Evolutionary conservation across 1,140 invertebrate species (phyloP), one percentile per base, ranked within the genome.

Genomic region (Lepidotrigona ventralis): DNA sequence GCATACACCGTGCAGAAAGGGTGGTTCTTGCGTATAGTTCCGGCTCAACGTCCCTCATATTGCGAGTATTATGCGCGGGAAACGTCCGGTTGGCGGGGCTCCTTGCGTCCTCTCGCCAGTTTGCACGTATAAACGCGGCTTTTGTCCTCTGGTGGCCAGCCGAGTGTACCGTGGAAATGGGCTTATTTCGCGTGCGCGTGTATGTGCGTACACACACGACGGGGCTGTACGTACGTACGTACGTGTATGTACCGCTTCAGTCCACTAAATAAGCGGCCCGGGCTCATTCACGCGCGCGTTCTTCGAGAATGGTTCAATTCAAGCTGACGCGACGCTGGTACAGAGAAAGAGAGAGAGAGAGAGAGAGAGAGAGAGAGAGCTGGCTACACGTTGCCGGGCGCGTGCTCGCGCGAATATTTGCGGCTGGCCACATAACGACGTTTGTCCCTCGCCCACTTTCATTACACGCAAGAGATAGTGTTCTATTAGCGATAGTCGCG

Each of bases 151-250:
- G 60, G 56, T 71, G 74, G 84, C 79, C 73, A 75, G 80, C 68
- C 85, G 86, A 86, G 82, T 86, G 82, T 85, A 88, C 79, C 84
- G 72, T 83, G 72, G 84, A 88, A 87, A 88, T 85, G 77, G 77
- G 85, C 87, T 85, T 83, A 87, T 85, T 88, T 79, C 86, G 75
- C 60, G 29, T 63, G 19, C 78, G 70, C 85, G 84, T 81, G 85
- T 80, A 1, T 33, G 33, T 3, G 33, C 33, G 85, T 76, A 76
- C 71, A 83, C n/a, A 60, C 17, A 2, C 23, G 2, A 1, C 4
- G 39, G 6, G 39, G 39, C 8, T 46, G 6, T 46, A 46, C 39
- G 39, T 39, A 33, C 2, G 33, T 33, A 39, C 21, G 5, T 51
- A 29, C 33, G 75, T 53, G 53, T 72, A 63, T 46, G 73, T 77